Percentiles rank a stretch among this genome's conserved stretches.
These are phyloP conservation scores for Oscheius sp. DNA, from an alignment of 1,140 invertebrate species.

Conservation along the genomic window DNA sequence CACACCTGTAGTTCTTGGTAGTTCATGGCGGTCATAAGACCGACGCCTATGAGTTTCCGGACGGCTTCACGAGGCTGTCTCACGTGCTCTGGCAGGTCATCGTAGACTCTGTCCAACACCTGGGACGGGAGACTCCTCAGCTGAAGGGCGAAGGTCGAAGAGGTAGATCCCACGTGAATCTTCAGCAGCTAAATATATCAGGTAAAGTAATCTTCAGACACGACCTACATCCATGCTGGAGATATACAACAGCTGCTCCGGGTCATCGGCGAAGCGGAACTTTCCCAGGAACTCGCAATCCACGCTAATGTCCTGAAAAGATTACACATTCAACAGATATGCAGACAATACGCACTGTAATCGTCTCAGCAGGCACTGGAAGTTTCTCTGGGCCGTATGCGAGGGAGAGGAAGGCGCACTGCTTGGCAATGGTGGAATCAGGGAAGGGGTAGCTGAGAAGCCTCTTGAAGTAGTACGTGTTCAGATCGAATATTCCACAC, in stretches of 20 bases:
- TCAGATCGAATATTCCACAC: conserved; percentile 6
- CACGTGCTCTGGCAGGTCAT: background rate
- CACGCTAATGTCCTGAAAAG: background rate
- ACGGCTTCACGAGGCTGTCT: background rate
- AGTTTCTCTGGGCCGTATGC: too few relatives aligned
- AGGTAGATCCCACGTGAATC: background rate
- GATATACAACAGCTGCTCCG: background rate
- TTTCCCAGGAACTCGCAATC: background rate
- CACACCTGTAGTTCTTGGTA: background rate
- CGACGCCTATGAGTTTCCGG: background rate
- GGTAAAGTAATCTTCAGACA: background rate
- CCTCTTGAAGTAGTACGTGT: conserved; percentile 12
- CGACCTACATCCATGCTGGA: background rate
- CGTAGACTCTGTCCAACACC: background rate
- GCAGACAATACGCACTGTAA: background rate
- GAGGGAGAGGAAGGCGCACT: background rate
- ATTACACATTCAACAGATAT: background rate
- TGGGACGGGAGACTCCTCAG: background rate
- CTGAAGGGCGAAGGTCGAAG: background rate
- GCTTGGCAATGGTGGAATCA: background rate
- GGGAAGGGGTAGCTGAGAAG: background rate
- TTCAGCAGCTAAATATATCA: background rate
- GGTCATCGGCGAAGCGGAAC: background rate
- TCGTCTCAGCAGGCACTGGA: too few relatives aligned
- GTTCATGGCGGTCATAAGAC: background rate